Conservation (phyloP, 2,113 vertebrate species). For the Collichthys lucidus region DNA sequence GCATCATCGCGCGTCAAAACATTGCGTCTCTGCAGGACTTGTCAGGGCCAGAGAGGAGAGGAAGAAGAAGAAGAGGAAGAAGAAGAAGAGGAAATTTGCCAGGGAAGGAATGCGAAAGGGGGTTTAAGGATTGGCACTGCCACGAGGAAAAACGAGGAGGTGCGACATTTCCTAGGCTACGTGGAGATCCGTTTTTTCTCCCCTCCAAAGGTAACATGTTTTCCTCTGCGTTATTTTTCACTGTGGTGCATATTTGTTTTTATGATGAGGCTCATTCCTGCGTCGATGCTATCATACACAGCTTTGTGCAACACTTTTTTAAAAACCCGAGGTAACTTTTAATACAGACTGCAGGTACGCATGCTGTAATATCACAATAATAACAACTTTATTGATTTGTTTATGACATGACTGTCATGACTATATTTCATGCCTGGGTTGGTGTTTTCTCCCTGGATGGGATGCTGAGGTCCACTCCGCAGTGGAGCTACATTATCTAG, state of each 20-base stretch:
- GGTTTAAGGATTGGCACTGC: conserved; percentile 67
- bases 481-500: conserved; percentile 22
- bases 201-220: conserved; percentile 80
- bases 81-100: conserved; percentile 47
- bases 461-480: conserved; percentile 51
- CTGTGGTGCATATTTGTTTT: conserved; percentile 44
- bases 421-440: background rate
- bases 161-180: conserved; percentile 67
- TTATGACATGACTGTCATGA: background rate
- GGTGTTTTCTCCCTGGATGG: conserved; percentile 25
- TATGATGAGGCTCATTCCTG: conserved; percentile 11
- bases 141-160: conserved; percentile 62
- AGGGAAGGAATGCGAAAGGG: conserved; percentile 64
- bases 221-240: conserved; percentile 43
- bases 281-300: background rate
- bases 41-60: conserved; percentile 53
- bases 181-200: conserved; percentile 74
- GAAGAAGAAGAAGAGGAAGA: background rate
- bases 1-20: conserved; percentile 80
- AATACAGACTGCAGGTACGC: background rate
- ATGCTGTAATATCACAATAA: conserved; percentile 1
- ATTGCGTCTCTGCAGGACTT: conserved; percentile 80
- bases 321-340: conserved; percentile 39
- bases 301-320: background rate
- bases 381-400: conserved; percentile 12